These are phyloP conservation scores for Drosophila equinoxialis DNA, from an alignment of 1,140 invertebrate species.

Conservation along the genomic window DNA sequence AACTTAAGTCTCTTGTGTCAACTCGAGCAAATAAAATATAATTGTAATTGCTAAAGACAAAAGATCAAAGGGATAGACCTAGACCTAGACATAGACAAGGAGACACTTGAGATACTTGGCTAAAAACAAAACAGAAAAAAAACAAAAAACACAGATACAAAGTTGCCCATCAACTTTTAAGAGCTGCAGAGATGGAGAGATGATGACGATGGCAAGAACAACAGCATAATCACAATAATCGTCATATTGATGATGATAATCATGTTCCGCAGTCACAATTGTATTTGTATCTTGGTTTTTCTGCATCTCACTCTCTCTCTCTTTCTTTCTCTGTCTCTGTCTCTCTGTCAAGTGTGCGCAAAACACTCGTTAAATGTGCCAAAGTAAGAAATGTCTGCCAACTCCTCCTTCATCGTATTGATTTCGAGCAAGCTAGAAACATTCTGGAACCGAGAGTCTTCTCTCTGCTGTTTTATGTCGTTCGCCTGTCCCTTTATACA, in stretches of 20 bases:
- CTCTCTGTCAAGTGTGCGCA: constrained; percentile 64
- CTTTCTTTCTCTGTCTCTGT: constrained; percentile 15
- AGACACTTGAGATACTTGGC: constrained; percentile 25
- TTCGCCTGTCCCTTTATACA: constrained; percentile 62
- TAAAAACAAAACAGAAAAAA: not conserved
- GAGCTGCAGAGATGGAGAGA: constrained; percentile 35
- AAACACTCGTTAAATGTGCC: constrained; percentile 80
- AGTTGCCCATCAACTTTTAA: constrained; percentile 55
- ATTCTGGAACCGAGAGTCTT: constrained; percentile 1
- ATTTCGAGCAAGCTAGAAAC: constrained; percentile 48
- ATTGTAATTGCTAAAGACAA: constrained; percentile 79
- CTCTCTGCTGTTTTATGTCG: constrained; percentile 62
- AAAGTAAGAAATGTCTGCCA: constrained; percentile 68
- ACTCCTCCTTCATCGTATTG: constrained; percentile 56
- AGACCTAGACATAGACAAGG: constrained; percentile 15
- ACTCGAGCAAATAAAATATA: constrained; percentile 79
- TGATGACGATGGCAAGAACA: constrained; percentile 18
- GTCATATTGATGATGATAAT: constrained; percentile 16
- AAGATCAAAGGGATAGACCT: constrained; percentile 69
- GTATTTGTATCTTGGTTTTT: constrained; percentile 48
- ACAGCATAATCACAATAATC: constrained; percentile 26
- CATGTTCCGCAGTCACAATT: constrained; percentile 53
- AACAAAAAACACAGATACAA: constrained; percentile 12
- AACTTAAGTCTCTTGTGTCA: constrained; percentile 56
- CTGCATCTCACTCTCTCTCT: constrained; percentile 29